Base-by-base conservation (phyloP, 2,888 invertebrate genomes). In the Erebia ligea region DNA sequence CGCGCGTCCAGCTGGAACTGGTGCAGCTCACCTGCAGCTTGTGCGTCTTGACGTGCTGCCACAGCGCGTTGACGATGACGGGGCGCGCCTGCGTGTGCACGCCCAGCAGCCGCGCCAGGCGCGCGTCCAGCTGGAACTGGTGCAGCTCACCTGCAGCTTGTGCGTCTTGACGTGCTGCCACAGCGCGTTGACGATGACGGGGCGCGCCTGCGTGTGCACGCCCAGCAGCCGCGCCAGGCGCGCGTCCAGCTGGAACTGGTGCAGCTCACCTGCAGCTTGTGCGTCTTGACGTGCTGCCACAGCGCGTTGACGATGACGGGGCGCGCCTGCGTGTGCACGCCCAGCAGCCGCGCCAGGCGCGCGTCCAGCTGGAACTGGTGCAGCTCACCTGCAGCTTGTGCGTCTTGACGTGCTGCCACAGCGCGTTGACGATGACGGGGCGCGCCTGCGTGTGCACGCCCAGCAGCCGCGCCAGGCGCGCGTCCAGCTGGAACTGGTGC, bases 131-230 rank as follows among this genome's bases (percentile, higher is more conserved):
- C 94, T 99, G 99, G 93, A 99, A 99, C 94, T 99, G 99, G 99
- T 99, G 92, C 99, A 99, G 68, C 99, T 97, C 68, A 99, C 99
- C 54, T 54, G 90, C 78, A 97, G 93, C 62, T 94, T 96, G 88
- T 99, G 99, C 50, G 99, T 99, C 94, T 99, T 99, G 78, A 99
- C 99, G 91, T 99, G 99, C 94, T 99, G 99, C 99, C 99, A 99
- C 59, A 99, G 95, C 57, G 99, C 99, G 82, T 98, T 98, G 79
- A 99, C 99, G 78, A 99, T 99, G 67, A 99, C 99, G 76, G 99
- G 98, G 19, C 99, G 94, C 1, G 99, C 99, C 91, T 99, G 98
- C 11, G 99, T 99, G 91, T 99, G 99, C 72, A 99, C 98, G 70
- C 99, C 99, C 74, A 99, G 94, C 76, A 99, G 94, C 61, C 99